phyloP scores from a whole-genome alignment of 2,888 invertebrate species.

The Gonocerus acuteangulatus region DNA sequence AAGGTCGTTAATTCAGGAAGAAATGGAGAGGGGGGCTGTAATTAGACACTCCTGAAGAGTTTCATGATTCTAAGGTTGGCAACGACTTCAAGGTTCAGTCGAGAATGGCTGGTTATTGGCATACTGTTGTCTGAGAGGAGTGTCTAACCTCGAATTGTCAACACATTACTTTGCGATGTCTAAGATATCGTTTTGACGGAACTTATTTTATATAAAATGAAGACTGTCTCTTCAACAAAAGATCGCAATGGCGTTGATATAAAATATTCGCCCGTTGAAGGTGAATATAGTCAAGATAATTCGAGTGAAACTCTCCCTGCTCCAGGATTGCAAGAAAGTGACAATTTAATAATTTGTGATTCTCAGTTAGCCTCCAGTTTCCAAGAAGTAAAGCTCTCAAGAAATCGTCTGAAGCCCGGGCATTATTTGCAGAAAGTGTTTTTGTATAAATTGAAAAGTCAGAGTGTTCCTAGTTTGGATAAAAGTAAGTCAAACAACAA shows the following conservation, averaged over 20 bases:
- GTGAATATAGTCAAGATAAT: constrained; percentile 11
- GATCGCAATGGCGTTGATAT: constrained; percentile 23
- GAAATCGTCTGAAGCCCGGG: constrained; percentile 36
- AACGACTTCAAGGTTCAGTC: too few relatives aligned
- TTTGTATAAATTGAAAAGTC: constrained; percentile 41
- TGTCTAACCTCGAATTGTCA: background rate
- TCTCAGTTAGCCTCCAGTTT: constrained; percentile 39
- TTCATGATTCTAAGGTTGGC: too few relatives aligned
- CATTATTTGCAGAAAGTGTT: constrained; percentile 38
- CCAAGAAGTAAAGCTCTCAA: constrained; percentile 36
- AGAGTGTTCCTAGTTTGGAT: constrained; percentile 45
- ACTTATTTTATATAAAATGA: constrained; percentile 19
- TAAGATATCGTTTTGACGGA: background rate
- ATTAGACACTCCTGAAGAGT: too few relatives aligned
- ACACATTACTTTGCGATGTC: background rate
- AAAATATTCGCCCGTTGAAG: constrained; percentile 21
- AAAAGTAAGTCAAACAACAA: constrained; percentile 40
- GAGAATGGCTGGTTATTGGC: too few relatives aligned
- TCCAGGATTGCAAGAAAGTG: constrained; percentile 28
- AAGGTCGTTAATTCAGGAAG: too few relatives aligned
- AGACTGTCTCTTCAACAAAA: constrained; percentile 26
- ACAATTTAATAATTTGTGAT: constrained; percentile 39
- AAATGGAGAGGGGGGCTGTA: too few relatives aligned
- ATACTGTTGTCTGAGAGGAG: background rate
- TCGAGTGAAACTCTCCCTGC: constrained; percentile 19